Conservation (phyloP, 2,113 vertebrate genomes). For the Leptobrachium ailaonicum region DNA sequence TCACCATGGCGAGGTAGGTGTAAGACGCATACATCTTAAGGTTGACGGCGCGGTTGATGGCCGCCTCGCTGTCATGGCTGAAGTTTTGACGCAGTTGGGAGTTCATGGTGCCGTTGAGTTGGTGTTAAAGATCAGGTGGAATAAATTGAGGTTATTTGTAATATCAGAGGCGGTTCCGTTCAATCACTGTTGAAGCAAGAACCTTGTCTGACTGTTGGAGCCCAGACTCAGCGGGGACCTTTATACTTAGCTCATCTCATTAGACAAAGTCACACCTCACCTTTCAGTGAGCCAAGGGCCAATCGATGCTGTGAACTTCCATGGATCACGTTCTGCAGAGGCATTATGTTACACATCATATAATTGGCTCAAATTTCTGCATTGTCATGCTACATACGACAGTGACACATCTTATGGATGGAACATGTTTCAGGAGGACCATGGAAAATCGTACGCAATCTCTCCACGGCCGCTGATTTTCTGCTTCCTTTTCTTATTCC, state of each 20-base stretch:
- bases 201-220: constrained; percentile 8
- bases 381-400: not conserved
- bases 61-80: constrained; percentile 50
- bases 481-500: not conserved
- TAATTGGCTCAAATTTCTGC: constrained; percentile 1
- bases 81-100: constrained; percentile 52
- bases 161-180: constrained; percentile 66
- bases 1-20: constrained; percentile 54
- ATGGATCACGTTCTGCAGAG: not conserved
- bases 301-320: not conserved
- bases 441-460: not conserved
- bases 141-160: not conserved
- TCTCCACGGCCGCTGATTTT: not conserved
- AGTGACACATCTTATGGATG: not conserved
- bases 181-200: constrained; percentile 87
- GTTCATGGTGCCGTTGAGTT: constrained; percentile 32
- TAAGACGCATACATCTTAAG: constrained; percentile 51
- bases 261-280: constrained; percentile 10
- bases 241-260: not conserved
- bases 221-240: not conserved
- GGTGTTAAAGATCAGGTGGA: not conserved
- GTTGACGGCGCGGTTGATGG: constrained; percentile 49
- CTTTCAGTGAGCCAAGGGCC: not conserved
- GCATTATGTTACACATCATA: not conserved
- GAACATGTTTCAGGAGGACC: not conserved